These are phyloP conservation scores for Esox masquinongy DNA, from an alignment of 2,797 vertebrate genomes.

Conservation along the genomic window DNA sequence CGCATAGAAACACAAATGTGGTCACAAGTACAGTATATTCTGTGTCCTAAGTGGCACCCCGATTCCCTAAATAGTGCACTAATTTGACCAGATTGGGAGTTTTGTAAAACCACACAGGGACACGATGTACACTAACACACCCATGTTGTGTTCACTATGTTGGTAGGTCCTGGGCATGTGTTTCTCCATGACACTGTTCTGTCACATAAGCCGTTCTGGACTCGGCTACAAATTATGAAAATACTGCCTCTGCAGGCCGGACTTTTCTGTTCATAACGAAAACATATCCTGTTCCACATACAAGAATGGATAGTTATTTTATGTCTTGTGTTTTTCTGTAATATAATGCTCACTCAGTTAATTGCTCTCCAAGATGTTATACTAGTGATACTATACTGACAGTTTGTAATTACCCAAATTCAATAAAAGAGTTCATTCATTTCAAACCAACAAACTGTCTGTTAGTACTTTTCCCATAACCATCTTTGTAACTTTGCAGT, in stretches of 20 bases:
- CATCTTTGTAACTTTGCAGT: neutral
- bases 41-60: neutral
- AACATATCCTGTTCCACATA: neutral
- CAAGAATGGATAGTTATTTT: neutral
- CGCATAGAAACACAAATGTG: too few species aligned
- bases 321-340: neutral
- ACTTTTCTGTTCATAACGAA: neutral
- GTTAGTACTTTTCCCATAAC: neutral
- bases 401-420: neutral
- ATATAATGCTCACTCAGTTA: neutral
- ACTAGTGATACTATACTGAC: neutral
- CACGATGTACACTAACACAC: neutral
- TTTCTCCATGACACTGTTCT: constrained; percentile 81
- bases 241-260: neutral
- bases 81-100: neutral
- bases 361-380: neutral
- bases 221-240: constrained; percentile 76
- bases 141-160: constrained; percentile 13
- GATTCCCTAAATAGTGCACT: neutral
- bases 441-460: neutral
- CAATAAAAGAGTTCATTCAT: neutral
- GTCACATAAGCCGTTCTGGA: constrained; percentile 77
- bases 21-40: too few species aligned
- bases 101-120: neutral
- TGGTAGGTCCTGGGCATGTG: constrained; percentile 82